A percentile compares a stretch with the other conserved stretches of the same genome.
These are phyloP conservation scores for Crotalus viridis DNA, from an alignment of 2,113 vertebrate species.

Conservation along the genomic window DNA sequence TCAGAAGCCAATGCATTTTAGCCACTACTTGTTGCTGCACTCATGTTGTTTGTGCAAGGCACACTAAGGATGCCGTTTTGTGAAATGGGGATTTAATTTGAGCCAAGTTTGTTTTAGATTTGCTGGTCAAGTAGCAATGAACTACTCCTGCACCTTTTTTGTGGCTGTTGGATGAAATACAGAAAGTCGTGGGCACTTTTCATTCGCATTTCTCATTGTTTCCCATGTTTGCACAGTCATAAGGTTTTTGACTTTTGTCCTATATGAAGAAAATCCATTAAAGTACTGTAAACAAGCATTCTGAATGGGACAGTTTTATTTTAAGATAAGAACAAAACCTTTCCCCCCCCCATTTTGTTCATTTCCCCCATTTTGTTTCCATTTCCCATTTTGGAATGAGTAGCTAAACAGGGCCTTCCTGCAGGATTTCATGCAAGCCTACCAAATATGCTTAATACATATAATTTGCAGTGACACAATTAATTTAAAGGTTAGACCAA, in stretches of 20 bases:
- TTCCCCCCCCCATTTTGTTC: background rate
- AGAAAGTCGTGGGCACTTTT: background rate
- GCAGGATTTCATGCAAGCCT: background rate
- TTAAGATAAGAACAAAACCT: background rate
- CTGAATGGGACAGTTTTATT: background rate
- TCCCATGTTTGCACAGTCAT: background rate
- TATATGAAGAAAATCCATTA: background rate
- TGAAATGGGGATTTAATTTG: background rate
- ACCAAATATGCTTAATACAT: background rate
- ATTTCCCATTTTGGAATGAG: background rate
- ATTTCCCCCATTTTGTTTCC: background rate
- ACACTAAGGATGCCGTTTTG: background rate
- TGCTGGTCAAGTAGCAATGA: background rate
- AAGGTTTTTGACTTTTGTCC: background rate
- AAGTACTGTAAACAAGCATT: background rate
- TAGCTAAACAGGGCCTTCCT: background rate
- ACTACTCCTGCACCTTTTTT: background rate
- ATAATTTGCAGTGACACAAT: background rate
- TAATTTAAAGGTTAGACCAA: background rate
- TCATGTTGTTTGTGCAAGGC: background rate
- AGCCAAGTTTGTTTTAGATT: background rate
- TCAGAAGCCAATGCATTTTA: background rate
- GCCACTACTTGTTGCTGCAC: background rate
- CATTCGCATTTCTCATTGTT: background rate
- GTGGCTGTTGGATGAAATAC: background rate